Evolutionary conservation across 2,113 vertebrate species (phyloP).

Genomic region (Pelecanus crispus): DNA sequence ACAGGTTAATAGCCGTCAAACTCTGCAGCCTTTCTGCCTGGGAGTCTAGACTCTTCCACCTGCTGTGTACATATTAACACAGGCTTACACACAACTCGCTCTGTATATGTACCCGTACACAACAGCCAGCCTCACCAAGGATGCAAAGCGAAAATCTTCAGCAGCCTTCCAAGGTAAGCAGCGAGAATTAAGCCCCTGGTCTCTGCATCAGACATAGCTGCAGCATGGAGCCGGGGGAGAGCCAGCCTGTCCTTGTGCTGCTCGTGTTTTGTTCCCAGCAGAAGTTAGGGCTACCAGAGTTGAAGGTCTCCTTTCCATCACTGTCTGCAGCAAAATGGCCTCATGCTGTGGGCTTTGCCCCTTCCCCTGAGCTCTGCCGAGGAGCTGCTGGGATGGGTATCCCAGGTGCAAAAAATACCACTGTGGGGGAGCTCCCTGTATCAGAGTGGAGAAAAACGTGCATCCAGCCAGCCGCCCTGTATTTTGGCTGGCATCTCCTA

Average conservation of each 20-base stretch:
- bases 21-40: background rate
- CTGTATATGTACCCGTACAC: fast-evolving
- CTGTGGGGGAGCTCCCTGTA: background rate
- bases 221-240: background rate
- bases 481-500: background rate
- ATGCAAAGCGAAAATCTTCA: background rate
- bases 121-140: background rate
- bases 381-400: background rate
- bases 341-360: fast-evolving
- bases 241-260: background rate
- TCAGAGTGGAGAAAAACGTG: background rate
- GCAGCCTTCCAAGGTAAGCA: constrained; percentile 22
- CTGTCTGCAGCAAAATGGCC: background rate
- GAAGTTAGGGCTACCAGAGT: too few species aligned
- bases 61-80: constrained; percentile 30
- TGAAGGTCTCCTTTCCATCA: background rate
- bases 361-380: fast-evolving
- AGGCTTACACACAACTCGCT: background rate
- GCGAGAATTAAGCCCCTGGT: background rate
- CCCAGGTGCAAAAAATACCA: background rate
- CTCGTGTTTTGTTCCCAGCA: background rate
- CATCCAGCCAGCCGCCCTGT: background rate
- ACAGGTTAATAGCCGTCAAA: background rate
- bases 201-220: background rate
- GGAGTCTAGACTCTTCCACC: constrained; percentile 37